phyloP scores from a whole-genome alignment of 2,797 vertebrate species.

The Onychomys arenicola region DNA sequence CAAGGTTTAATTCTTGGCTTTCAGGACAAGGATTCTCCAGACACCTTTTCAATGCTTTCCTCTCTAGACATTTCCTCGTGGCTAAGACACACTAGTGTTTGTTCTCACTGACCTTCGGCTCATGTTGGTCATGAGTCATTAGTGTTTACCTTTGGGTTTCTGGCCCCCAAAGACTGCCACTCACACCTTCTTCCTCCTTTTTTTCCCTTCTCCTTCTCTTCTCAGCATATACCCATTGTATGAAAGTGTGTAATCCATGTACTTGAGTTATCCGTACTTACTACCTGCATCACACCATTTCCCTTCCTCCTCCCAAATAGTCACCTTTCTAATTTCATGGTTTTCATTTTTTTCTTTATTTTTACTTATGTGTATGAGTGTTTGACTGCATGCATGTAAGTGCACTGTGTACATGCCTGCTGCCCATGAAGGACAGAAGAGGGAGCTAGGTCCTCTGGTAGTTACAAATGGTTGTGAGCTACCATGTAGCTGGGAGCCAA shows the following conservation, averaged over 20 bases:
- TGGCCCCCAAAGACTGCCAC: background rate
- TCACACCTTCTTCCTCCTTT: background rate
- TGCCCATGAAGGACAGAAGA: background rate
- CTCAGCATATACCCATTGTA: background rate
- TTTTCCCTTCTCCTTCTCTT: background rate
- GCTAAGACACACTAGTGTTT: background rate
- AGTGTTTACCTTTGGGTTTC: background rate
- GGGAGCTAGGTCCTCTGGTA: background rate
- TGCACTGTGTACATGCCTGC: background rate
- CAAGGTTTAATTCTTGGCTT: background rate
- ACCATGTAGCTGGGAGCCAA: background rate
- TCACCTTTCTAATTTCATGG: background rate
- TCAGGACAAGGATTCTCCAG: background rate
- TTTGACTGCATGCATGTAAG: background rate
- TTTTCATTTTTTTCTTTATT: background rate
- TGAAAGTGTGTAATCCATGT: background rate
- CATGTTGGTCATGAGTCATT: background rate
- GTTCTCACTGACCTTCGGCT: background rate
- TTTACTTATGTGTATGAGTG: background rate
- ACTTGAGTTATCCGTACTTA: background rate
- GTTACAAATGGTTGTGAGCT: background rate
- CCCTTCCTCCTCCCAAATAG: background rate
- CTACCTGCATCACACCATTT: background rate
- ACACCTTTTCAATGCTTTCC: background rate
- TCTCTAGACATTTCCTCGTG: background rate